Conservation (phyloP, 2,888 invertebrate species). For the Hofmannophila pseudospretella region DNA sequence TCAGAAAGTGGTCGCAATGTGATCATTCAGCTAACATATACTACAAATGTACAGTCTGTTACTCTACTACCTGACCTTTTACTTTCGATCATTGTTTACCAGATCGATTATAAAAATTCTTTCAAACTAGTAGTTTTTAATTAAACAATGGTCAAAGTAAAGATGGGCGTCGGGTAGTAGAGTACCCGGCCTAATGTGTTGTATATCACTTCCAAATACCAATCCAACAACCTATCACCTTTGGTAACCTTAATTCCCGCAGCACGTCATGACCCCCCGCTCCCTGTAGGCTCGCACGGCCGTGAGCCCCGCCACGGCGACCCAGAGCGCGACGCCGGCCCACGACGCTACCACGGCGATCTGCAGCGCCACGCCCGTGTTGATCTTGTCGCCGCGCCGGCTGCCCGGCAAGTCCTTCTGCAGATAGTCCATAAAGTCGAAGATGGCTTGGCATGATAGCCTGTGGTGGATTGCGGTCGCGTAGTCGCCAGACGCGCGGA, state of each 20-base stretch:
- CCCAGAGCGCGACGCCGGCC: slow-evolving; percentile 78
- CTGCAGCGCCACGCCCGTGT: slow-evolving; percentile 83
- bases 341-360: slow-evolving; percentile 81
- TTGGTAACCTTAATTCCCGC: slow-evolving; percentile 58
- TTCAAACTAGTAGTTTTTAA: too few relatives aligned
- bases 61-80: too few relatives aligned
- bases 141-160: too few relatives aligned
- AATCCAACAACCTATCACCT: too few relatives aligned
- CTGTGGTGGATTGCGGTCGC: slow-evolving; percentile 80
- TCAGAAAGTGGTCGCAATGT: too few relatives aligned
- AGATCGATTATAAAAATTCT: too few relatives aligned
- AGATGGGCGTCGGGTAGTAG: too few relatives aligned
- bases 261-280: slow-evolving; percentile 60
- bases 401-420: slow-evolving; percentile 83
- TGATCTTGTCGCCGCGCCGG: slow-evolving; percentile 82
- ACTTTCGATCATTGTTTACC: too few relatives aligned
- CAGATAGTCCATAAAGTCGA: slow-evolving; percentile 91
- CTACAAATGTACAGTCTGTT: too few relatives aligned
- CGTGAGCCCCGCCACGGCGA: slow-evolving; percentile 67
- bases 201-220: too few relatives aligned
- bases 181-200: too few relatives aligned
- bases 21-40: too few relatives aligned
- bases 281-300: slow-evolving; percentile 73
- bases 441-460: slow-evolving; percentile 84
- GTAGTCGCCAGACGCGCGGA: slow-evolving; percentile 75